Base-by-base conservation (phyloP, 2,797 vertebrate genomes). In the Eulemur coronatus region DNA sequence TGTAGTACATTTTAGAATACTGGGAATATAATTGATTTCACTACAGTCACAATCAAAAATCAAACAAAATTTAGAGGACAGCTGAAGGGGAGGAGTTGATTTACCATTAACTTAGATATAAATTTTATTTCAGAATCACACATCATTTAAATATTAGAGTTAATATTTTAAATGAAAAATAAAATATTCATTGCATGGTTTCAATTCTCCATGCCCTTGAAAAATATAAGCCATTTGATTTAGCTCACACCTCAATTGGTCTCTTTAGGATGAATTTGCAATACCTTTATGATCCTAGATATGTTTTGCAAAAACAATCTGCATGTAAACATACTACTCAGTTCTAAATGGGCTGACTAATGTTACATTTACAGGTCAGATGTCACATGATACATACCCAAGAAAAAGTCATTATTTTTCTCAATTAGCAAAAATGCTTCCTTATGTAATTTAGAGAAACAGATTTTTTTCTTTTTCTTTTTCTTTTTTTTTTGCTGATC, bases 121-220 rank as follows among this genome's bases (percentile, higher is more conserved):
- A 72, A 92, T 84, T 91, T 93, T 65, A 88, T 67, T 95, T 95
- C 52, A 76, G 15, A 95, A 48, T 41, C 48, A 94, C 13, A 43
- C 63, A 26, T 75, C 38, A 70, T 89, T 88, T 75, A 84, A 79
- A 84, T 79, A 92, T 28, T n/a, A 91, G 20, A 70, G 35, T 63
- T 38, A 92, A 89, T 59, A 91, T 50, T 94, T 55, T 30, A 59
- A 69, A 30, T 50, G 17, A 69, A 73, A 69, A 95, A 79, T 30
- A 57, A 92, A 76, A 69, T 48, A 80, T 43, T 67, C 30, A 65
- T 46, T 79, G 18, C 7, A 67, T 63, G 65, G 17, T 75, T 93
- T 92, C 50, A 70, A 52, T 55, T 84, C 13, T 80, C 78, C 18
- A 26, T 76, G 30, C 17, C 33, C 67, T 57, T 91, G 24, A 72